Evolutionary conservation across 2,797 vertebrate genomes (phyloP).

Genomic region (Ibycter americanus): DNA sequence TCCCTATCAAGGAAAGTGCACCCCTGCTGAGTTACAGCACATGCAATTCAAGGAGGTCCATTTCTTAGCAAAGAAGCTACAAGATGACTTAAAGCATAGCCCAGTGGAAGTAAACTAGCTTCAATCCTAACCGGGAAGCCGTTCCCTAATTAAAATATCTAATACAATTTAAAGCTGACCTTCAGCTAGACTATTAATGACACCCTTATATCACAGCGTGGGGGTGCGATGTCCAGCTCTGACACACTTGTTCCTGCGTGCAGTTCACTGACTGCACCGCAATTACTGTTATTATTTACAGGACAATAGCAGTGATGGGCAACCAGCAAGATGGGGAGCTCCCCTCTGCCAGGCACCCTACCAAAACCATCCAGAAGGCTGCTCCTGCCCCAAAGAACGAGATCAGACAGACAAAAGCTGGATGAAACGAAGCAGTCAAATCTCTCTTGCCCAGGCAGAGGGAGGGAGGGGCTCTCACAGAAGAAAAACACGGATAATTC

Average conservation of each 20-base stretch:
- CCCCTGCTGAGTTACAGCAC: background rate
- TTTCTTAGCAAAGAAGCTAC: background rate
- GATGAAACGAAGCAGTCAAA: background rate
- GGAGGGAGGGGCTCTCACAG: background rate
- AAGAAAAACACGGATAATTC: background rate
- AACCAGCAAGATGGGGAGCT: background rate
- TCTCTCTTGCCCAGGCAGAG: conserved; percentile 1
- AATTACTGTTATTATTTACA: background rate
- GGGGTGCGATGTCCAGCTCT: background rate
- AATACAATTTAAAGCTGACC: background rate
- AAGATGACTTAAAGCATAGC: conserved; percentile 1
- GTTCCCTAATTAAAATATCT: background rate
- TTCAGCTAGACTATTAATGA: background rate
- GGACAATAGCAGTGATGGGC: background rate
- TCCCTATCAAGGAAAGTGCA: background rate
- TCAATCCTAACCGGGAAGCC: background rate
- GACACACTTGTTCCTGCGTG: background rate
- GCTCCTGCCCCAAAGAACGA: background rate
- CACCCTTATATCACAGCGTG: background rate
- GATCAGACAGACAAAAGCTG: background rate
- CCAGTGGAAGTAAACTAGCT: background rate
- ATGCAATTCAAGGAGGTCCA: background rate
- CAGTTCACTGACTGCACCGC: background rate
- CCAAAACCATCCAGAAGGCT: background rate
- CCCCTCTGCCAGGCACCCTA: background rate